Percentiles rank a stretch among this genome's conserved stretches.
Evolutionary conservation across 2,888 invertebrate genomes (phyloP).

Genomic region (Xylophagus ater): DNA sequence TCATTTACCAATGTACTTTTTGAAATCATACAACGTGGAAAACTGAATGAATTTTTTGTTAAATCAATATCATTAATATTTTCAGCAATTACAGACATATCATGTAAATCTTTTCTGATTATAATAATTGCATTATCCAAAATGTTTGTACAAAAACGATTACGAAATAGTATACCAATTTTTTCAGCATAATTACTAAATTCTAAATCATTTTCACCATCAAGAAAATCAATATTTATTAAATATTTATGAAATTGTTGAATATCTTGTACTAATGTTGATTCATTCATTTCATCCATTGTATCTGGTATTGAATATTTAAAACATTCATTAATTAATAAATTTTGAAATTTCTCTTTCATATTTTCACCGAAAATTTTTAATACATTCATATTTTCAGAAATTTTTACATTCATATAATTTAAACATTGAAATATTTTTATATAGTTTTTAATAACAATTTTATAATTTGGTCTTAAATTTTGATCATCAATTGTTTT

Average conservation of each 20-base stretch:
- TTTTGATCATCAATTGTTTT: conserved; percentile 18
- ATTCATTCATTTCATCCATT: conserved; percentile 56
- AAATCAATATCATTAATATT: conserved; percentile 30
- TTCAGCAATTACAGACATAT: conserved; percentile 49
- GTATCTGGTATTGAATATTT: conserved; percentile 65
- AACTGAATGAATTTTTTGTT: conserved; percentile 28
- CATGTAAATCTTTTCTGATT: conserved; percentile 72
- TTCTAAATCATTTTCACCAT: conserved; percentile 42
- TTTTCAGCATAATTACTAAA: conserved; percentile 60
- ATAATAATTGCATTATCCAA: conserved; percentile 55
- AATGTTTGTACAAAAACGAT: conserved; percentile 62
- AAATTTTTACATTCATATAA: conserved; percentile 31
- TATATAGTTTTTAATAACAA: conserved; percentile 30
- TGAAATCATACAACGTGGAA: conserved; percentile 37
- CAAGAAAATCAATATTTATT: conserved; percentile 45
- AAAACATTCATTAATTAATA: conserved; percentile 62
- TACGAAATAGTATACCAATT: conserved; percentile 63
- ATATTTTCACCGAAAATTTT: conserved; percentile 46
- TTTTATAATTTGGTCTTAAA: conserved; percentile 34
- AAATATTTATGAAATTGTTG: conserved; percentile 54
- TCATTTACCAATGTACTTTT: conserved; percentile 37
- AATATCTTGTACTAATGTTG: conserved; percentile 52
- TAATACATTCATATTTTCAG: conserved; percentile 28
- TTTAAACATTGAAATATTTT: conserved; percentile 27
- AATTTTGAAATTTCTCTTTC: conserved; percentile 48